These are phyloP conservation scores for Drosophila sordidula DNA, from an alignment of 2,888 invertebrate genomes.

Conservation along the genomic window DNA sequence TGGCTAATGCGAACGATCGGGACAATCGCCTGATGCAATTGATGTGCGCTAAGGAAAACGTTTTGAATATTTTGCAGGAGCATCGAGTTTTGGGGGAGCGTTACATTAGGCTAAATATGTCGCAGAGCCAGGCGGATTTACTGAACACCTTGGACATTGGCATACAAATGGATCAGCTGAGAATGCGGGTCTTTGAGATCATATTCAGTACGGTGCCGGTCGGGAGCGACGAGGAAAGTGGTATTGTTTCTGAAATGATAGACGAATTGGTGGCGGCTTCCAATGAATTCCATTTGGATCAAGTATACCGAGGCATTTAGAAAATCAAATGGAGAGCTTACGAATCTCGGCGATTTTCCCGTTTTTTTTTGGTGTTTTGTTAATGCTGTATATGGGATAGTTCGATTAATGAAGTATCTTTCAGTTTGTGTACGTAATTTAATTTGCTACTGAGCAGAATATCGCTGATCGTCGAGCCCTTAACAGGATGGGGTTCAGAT, in stretches of 20 bases:
- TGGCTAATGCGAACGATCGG: neutral
- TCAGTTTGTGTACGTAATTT: too few species aligned
- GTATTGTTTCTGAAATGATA: slow-evolving; percentile 2
- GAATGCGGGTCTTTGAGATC: slow-evolving; percentile 5
- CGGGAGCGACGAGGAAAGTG: slow-evolving; percentile 1
- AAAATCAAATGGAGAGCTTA: neutral
- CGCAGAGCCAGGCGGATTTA: neutral
- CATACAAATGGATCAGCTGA: slow-evolving; percentile 5
- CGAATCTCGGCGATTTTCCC: neutral
- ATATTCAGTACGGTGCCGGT: slow-evolving; percentile 1
- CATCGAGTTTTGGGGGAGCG: neutral
- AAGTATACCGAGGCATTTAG: neutral
- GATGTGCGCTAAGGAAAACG: neutral
- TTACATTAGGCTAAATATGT: neutral
- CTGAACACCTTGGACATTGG: neutral
- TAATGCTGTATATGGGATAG: neutral
- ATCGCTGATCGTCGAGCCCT: too few species aligned
- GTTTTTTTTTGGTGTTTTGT: neutral
- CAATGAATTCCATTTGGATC: slow-evolving; percentile 1
- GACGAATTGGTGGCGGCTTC: neutral
- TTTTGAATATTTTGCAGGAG: slow-evolving; percentile 6
- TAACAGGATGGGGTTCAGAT: too few species aligned
- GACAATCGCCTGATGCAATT: neutral
- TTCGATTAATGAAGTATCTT: neutral
- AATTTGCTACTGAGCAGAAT: too few species aligned